These are phyloP conservation scores for Heterochromis multidens DNA, from an alignment of 2,113 vertebrate genomes.

Conservation along the genomic window DNA sequence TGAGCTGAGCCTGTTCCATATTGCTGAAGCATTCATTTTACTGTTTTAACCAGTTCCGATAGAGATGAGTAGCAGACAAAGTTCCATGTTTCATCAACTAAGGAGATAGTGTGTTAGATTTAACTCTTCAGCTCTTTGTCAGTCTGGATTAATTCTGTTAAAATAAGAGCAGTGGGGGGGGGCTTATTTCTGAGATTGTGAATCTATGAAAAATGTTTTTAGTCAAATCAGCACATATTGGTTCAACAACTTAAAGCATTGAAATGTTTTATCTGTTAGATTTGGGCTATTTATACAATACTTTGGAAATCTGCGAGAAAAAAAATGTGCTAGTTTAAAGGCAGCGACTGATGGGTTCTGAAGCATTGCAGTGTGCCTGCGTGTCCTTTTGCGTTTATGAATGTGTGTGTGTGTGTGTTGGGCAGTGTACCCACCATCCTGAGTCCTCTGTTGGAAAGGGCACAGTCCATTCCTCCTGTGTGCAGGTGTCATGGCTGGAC, in stretches of 20 bases:
- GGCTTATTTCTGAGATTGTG: neutral
- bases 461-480: conserved; percentile 70
- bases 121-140: neutral
- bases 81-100: neutral
- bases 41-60: neutral
- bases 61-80: neutral
- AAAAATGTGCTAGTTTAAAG: neutral
- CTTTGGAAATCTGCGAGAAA: neutral
- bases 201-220: neutral
- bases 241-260: neutral
- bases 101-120: neutral
- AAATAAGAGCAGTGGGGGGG: neutral
- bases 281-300: neutral
- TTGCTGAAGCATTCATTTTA: neutral
- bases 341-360: neutral
- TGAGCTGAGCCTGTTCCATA: neutral
- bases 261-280: neutral
- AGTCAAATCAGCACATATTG: neutral
- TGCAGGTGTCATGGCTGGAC: conserved; percentile 76
- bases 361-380: neutral
- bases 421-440: conserved; percentile 36
- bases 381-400: neutral
- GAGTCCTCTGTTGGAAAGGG: conserved; percentile 69
- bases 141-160: neutral
- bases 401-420: neutral